Base-by-base conservation (phyloP, 2,797 vertebrate genomes). In the Hipposideros larvatus region DNA sequence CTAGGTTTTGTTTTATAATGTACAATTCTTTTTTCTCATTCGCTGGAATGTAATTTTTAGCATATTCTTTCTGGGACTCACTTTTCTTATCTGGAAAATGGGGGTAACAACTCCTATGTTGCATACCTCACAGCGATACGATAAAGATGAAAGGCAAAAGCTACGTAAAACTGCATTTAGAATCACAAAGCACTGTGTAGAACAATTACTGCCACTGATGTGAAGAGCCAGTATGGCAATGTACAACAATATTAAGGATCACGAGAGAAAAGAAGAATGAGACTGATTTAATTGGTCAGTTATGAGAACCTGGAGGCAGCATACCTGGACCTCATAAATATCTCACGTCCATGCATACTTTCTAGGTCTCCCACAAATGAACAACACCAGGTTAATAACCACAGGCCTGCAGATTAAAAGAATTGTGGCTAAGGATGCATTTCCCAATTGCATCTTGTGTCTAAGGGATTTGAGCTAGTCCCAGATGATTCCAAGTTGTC, bases 21-120 rank as follows among this genome's bases (percentile, higher is more conserved):
- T 34, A 61, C 7, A 75, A 24, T 10, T 48, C 86, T 51, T 70
- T 57, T 53, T 8, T 7, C 19, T 14, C 21, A 51, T 68, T 19
- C 5, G 13, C 2, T 53, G 21, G 37, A 43, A 48, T 70, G 92
- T 31, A 55, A n/a, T 73, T 70, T 74, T 88, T 11, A 70, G 90
- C 65, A 51, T 51, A 75, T 43, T 90, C 34, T 66, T 92, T 68
- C 85, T 79, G 34, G n/a, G n/a, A 68, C 14, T 95, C 41, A 22
- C 24, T 74, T 94, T 96, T 71, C 26, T 87, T 79, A 28, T 90
- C 91, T 96, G 46, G 31, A 87, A 91, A 90, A 74, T 79, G 31
- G 7, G 28, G 18, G 61, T 24, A 94, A 46, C 59, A 86, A 88
- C 28, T 82, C 55, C 43, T 78, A 46, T 31, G 51, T 26, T 87